Conservation (phyloP, 1,140 invertebrate genomes). For the Coptotermes formosanus region DNA sequence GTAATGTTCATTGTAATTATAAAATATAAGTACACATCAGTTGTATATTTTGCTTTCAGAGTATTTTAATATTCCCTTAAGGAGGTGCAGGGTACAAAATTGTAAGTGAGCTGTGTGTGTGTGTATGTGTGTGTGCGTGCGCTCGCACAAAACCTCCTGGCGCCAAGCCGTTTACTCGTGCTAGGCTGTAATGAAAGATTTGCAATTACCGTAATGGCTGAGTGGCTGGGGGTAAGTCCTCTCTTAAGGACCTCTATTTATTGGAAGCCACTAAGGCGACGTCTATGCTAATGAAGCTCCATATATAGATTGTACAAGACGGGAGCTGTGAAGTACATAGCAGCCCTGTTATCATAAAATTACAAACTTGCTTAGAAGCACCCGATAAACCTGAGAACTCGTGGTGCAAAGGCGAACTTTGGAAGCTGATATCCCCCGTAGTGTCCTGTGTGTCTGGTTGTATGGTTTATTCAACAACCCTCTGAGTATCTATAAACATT, state of each 20-base stretch:
- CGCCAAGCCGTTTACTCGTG: neutral
- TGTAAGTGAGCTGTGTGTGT: neutral
- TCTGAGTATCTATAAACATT: too few species aligned
- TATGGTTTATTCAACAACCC: too few species aligned
- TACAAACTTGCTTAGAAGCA: too few species aligned
- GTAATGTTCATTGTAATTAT: too few species aligned
- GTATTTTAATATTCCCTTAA: too few species aligned
- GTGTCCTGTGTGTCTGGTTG: too few species aligned
- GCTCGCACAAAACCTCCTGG: neutral
- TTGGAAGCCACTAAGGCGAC: neutral
- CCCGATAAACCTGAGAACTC: too few species aligned
- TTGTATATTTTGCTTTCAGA: too few species aligned
- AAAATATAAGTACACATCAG: too few species aligned
- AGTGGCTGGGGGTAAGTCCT: neutral
- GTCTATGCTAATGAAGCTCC: neutral
- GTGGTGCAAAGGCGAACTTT: too few species aligned
- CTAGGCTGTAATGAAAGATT: neutral
- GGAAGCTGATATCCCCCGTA: too few species aligned
- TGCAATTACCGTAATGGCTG: slow-evolving; percentile 8
- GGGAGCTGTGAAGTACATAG: neutral
- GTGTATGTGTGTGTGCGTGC: too few species aligned
- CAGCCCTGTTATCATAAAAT: neutral
- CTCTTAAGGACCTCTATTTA: neutral
- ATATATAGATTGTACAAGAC: neutral
- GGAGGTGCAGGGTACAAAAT: neutral